Conservation (phyloP, 2,888 invertebrate genomes). For the Neocrepidodera transversa region DNA sequence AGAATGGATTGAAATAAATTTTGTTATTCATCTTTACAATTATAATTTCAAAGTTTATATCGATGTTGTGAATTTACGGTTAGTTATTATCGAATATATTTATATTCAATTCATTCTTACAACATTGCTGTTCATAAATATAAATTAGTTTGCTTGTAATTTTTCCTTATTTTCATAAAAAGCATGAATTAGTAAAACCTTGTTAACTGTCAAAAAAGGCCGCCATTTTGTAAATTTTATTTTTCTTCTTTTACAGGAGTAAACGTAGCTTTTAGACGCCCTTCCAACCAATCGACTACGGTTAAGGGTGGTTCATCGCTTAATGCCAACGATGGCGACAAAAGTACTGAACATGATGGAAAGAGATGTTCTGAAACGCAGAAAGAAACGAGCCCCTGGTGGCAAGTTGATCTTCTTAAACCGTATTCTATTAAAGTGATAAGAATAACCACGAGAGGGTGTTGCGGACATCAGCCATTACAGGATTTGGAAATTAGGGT, state of each 20-base stretch:
- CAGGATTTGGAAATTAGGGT: constrained; percentile 89
- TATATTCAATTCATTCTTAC: no score
- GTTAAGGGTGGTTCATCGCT: constrained; percentile 82
- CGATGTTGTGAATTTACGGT: no score
- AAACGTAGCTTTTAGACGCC: constrained; percentile 85
- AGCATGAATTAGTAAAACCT: no score
- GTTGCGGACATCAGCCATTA: constrained; percentile 86
- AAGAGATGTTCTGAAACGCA: constrained; percentile 89
- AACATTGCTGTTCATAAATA: no score
- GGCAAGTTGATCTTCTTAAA: constrained; percentile 86
- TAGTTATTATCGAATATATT: no score
- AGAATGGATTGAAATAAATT: no score
- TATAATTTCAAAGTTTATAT: no score
- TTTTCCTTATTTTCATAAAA: no score
- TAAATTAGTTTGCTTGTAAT: no score
- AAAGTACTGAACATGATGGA: constrained; percentile 84
- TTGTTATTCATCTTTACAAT: no score
- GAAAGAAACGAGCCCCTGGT: constrained; percentile 90
- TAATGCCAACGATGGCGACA: constrained; percentile 89
- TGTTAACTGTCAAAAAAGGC: no score
- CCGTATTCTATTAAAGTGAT: constrained; percentile 87
- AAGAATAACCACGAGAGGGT: constrained; percentile 83
- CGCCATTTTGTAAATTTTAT: no score
- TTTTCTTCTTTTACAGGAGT: constrained; percentile 65
- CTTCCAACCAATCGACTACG: constrained; percentile 89